phyloP scores from a whole-genome alignment of 2,113 vertebrate species.

The Hippocampus abdominalis region DNA sequence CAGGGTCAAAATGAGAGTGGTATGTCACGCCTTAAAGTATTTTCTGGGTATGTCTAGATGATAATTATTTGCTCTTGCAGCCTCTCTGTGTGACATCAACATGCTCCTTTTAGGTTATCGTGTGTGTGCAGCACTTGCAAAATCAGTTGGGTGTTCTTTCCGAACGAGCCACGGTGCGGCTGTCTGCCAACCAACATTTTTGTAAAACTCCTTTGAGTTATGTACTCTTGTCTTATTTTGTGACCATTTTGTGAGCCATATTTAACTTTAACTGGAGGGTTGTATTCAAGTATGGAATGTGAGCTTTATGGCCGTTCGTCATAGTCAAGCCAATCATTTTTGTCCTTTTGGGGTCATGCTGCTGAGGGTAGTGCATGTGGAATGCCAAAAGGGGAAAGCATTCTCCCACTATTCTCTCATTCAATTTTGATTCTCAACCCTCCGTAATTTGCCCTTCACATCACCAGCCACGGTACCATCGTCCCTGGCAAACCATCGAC shows the following conservation, averaged over 20 bases:
- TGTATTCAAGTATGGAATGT: conserved; percentile 35
- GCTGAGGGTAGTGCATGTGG: neutral
- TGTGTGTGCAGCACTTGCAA: conserved; percentile 24
- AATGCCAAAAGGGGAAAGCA: conserved; percentile 11
- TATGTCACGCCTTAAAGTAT: conserved; percentile 3
- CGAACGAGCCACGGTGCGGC: conserved; percentile 2
- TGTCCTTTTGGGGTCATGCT: conserved; percentile 46
- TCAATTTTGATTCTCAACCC: conserved; percentile 18
- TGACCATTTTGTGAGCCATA: neutral
- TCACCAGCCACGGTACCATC: conserved; percentile 14
- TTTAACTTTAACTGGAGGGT: conserved; percentile 21
- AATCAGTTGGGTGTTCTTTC: conserved; percentile 25
- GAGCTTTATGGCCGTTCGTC: conserved; percentile 9
- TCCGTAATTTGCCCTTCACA: conserved; percentile 35
- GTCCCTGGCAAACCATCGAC: conserved; percentile 8
- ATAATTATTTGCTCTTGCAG: no score
- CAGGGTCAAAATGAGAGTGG: neutral
- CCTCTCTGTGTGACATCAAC: conserved; percentile 22
- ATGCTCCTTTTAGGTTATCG: conserved; percentile 31
- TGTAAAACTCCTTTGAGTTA: neutral
- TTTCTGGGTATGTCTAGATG: no score
- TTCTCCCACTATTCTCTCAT: conserved; percentile 5
- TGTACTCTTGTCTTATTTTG: conserved; percentile 11
- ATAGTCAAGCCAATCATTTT: conserved; percentile 26
- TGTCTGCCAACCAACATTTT: conserved; percentile 3